Percentiles rank a stretch among this genome's conserved stretches.
These are phyloP conservation scores for Acropternis orthonyx DNA, from an alignment of 2,797 vertebrate species.

Conservation along the genomic window DNA sequence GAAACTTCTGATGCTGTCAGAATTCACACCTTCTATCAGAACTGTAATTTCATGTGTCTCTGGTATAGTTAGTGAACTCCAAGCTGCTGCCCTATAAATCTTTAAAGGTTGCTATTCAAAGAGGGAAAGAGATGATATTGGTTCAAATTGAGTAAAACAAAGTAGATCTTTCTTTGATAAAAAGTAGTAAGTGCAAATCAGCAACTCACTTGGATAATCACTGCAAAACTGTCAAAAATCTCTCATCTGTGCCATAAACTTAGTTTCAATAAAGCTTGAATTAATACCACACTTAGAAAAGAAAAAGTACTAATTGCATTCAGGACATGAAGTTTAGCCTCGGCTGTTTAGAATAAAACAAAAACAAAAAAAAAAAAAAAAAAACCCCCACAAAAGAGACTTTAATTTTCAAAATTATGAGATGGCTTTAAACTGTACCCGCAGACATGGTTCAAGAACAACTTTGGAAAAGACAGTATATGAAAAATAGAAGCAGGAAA, in stretches of 20 bases:
- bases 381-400: background rate
- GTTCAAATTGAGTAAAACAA: background rate
- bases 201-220: background rate
- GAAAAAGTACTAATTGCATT: conserved; percentile 2
- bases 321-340: background rate
- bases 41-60: conserved; percentile 64
- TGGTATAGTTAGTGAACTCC: conserved; percentile 62
- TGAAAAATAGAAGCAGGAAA: background rate
- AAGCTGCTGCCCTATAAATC: conserved; percentile 68
- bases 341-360: background rate
- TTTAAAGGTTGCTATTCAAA: conserved; percentile 58
- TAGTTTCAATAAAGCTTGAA: background rate
- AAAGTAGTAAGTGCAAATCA: background rate
- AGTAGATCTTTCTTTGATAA: conserved; percentile 3
- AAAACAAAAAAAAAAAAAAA: background rate
- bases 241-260: conserved; percentile 8
- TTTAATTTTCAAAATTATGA: background rate
- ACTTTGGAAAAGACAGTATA: background rate
- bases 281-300: conserved; percentile 14
- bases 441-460: background rate
- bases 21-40: conserved; percentile 67
- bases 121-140: background rate
- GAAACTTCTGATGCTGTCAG: conserved; percentile 62
- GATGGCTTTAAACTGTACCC: background rate
- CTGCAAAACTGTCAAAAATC: background rate